A percentile compares a stretch with the other conserved stretches of the same genome.
phyloP scores from a whole-genome alignment of 2,113 vertebrate species.

The Semnornis frantzii region DNA sequence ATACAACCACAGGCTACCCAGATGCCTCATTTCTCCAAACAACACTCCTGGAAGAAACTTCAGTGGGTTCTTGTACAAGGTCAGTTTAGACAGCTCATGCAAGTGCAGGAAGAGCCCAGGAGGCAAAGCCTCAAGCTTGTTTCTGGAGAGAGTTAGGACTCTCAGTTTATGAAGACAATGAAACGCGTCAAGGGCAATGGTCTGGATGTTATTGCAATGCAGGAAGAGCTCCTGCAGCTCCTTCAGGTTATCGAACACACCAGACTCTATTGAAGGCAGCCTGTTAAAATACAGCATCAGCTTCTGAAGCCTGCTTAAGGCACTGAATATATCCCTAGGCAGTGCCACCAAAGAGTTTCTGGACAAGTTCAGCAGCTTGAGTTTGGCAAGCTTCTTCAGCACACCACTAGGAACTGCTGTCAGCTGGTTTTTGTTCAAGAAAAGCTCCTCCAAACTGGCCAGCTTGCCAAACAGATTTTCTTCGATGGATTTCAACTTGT shows the following conservation, averaged over 20 bases:
- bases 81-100: conserved; percentile 76
- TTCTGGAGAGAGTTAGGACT: conserved; percentile 77
- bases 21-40: conserved; percentile 84
- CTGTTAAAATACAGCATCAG: conserved; percentile 81
- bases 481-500: conserved; percentile 71
- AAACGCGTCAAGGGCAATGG: conserved; percentile 78
- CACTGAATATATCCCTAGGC: conserved; percentile 75
- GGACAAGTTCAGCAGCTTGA: conserved; percentile 80
- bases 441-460: conserved; percentile 69
- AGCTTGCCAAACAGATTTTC: conserved; percentile 76
- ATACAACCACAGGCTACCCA: conserved; percentile 81
- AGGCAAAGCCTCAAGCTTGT: conserved; percentile 79
- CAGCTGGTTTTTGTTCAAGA: conserved; percentile 80
- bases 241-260: conserved; percentile 73
- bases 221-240: conserved; percentile 80
- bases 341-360: conserved; percentile 80
- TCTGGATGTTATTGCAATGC: conserved; percentile 76
- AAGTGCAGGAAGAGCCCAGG: conserved; percentile 80
- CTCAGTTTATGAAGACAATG: conserved; percentile 74
- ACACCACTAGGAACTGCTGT: conserved; percentile 43
- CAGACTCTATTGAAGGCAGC: conserved; percentile 74
- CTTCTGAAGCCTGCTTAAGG: conserved; percentile 72
- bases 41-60: conserved; percentile 79
- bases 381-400: conserved; percentile 76
- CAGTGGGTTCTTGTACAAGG: conserved; percentile 84